Conservation (phyloP, 2,888 invertebrate genomes). For the Ligdia adustata region DNA sequence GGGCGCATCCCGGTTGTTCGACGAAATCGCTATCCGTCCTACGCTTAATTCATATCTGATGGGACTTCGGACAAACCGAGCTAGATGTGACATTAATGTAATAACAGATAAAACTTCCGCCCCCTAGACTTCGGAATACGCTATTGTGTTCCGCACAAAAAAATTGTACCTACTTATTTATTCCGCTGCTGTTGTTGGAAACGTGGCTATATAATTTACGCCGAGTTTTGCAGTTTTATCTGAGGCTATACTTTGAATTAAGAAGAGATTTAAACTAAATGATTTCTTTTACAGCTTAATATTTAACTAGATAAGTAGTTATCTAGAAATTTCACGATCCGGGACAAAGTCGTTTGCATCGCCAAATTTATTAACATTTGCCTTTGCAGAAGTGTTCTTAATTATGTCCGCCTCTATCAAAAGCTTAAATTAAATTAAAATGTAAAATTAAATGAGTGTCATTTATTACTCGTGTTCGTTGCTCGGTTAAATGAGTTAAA, state of each 20-base stretch:
- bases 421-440: too few relatives aligned
- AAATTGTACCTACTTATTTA: constrained; percentile 36
- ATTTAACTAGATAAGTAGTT: too few relatives aligned
- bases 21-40: constrained; percentile 79
- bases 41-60: constrained; percentile 69
- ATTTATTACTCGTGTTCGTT: constrained; percentile 18
- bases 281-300: not conserved
- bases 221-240: constrained; percentile 2
- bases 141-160: constrained; percentile 41
- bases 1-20: constrained; percentile 82
- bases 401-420: too few relatives aligned
- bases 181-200: constrained; percentile 24
- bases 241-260: not conserved
- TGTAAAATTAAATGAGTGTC: constrained; percentile 13
- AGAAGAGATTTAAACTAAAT: not conserved
- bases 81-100: constrained; percentile 60
- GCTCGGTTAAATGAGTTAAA: constrained; percentile 23
- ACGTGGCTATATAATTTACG: constrained; percentile 17
- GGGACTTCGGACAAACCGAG: constrained; percentile 65
- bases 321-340: too few relatives aligned
- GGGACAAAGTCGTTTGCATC: too few relatives aligned
- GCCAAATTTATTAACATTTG: too few relatives aligned
- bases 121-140: constrained; percentile 39
- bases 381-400: too few relatives aligned
- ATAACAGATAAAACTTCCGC: constrained; percentile 61